A percentile compares a stretch with the other conserved stretches of the same genome.
phyloP scores from a whole-genome alignment of 2,888 invertebrate species.

The Dryococelus australis region DNA sequence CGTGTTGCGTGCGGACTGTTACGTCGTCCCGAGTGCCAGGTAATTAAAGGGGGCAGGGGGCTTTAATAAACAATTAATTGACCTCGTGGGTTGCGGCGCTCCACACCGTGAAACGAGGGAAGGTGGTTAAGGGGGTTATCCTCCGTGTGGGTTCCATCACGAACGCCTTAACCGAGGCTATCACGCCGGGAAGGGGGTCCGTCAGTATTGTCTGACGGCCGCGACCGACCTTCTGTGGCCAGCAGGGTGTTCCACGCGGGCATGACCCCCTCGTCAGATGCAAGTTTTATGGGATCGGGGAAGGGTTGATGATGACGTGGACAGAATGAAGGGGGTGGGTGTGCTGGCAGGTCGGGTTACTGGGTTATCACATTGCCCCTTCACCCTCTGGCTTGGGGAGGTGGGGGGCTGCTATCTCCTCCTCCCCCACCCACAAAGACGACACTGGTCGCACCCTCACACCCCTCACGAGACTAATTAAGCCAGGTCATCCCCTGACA shows the following conservation, averaged over 20 bases:
- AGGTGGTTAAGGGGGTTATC: not conserved
- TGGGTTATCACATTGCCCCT: not conserved
- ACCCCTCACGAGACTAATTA: not conserved
- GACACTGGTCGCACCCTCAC: not conserved
- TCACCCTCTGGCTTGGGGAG: not conserved
- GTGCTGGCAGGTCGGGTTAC: not conserved
- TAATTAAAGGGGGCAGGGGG: not conserved
- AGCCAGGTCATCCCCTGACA: not conserved
- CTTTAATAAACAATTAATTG: not conserved
- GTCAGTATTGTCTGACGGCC: too few species aligned
- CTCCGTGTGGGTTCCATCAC: not conserved
- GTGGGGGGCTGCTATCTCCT: not conserved
- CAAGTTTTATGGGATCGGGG: not conserved
- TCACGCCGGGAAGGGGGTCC: not conserved
- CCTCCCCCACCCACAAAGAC: not conserved
- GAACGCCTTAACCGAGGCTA: not conserved
- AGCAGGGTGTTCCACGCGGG: too few species aligned
- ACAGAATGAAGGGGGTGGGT: not conserved
- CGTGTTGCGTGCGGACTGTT: too few species aligned
- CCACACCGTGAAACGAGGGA: not conserved
- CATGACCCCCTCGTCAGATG: not conserved
- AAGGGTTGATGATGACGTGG: not conserved
- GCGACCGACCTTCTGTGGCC: too few species aligned
- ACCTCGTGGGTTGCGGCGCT: not conserved
- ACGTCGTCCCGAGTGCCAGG: too few species aligned